Percentiles rank a stretch among this genome's conserved stretches.
Conservation (phyloP, 2,888 invertebrate genomes). For the Tubulanus polymorphus region DNA sequence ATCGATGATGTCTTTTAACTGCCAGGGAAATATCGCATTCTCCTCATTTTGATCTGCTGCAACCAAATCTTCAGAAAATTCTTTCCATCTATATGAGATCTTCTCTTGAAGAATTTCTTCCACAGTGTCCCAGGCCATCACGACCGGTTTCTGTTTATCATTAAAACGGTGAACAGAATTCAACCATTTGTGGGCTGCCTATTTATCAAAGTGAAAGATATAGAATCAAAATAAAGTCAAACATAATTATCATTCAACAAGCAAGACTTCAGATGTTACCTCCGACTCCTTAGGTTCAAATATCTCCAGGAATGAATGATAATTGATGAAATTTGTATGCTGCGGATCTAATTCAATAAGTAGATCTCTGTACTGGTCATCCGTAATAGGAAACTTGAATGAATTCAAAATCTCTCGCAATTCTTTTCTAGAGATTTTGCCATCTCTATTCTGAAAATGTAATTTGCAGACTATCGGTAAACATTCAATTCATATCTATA, state of each 20-base stretch:
- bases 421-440: constrained; percentile 39
- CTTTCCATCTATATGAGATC: constrained; percentile 44
- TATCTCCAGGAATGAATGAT: constrained; percentile 44
- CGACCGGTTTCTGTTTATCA: constrained; percentile 38
- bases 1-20: constrained; percentile 40
- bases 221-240: not conserved
- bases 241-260: not conserved
- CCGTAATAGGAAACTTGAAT: constrained; percentile 40
- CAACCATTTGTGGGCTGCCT: constrained; percentile 51
- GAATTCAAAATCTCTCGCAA: constrained; percentile 39
- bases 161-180: constrained; percentile 45
- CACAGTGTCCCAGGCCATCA: constrained; percentile 50
- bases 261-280: constrained; percentile 29
- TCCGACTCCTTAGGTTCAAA: constrained; percentile 46
- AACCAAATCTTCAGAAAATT: constrained; percentile 33
- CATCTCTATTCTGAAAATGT: constrained; percentile 37
- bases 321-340: constrained; percentile 40
- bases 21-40: constrained; percentile 30
- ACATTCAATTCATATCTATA: not conserved
- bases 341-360: constrained; percentile 40
- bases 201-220: constrained; percentile 10
- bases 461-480: not conserved
- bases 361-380: constrained; percentile 41
- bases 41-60: constrained; percentile 32
- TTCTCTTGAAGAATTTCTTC: constrained; percentile 45